Conservation (phyloP, 2,797 vertebrate genomes). For the Danionella dracula region DNA sequence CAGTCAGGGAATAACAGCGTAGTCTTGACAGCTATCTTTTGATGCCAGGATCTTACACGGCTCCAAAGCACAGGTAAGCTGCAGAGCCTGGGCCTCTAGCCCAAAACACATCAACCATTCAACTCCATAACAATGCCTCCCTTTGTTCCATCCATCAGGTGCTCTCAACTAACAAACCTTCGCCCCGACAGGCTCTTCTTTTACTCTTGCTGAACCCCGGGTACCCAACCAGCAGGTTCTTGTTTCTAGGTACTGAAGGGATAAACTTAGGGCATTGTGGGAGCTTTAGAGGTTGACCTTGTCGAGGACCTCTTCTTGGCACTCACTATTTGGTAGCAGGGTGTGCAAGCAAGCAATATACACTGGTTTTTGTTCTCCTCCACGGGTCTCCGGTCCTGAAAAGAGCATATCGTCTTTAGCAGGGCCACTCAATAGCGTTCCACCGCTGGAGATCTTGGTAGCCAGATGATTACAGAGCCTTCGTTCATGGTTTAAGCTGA, state of each 20-base stretch:
- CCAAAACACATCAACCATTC: constrained; percentile 72
- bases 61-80: constrained; percentile 78
- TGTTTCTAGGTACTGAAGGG: neutral
- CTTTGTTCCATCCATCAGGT: constrained; percentile 80
- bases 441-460: constrained; percentile 29
- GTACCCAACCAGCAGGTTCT: neutral
- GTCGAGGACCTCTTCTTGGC: constrained; percentile 25
- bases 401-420: constrained; percentile 33
- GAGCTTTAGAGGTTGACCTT: constrained; percentile 26
- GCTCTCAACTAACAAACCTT: constrained; percentile 50
- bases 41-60: constrained; percentile 65
- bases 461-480: constrained; percentile 36
- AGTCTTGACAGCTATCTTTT: constrained; percentile 73
- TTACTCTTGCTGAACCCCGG: neutral
- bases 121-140: constrained; percentile 73
- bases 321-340: constrained; percentile 22
- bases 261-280: constrained; percentile 30
- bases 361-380: constrained; percentile 32
- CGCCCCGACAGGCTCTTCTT: constrained; percentile 26
- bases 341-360: neutral
- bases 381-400: constrained; percentile 1
- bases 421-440: constrained; percentile 28
- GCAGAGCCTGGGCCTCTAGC: constrained; percentile 69
- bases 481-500: constrained; percentile 39
- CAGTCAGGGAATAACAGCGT: constrained; percentile 68